Base-by-base conservation (phyloP, 2,888 invertebrate genomes). In the Bombylius major region DNA sequence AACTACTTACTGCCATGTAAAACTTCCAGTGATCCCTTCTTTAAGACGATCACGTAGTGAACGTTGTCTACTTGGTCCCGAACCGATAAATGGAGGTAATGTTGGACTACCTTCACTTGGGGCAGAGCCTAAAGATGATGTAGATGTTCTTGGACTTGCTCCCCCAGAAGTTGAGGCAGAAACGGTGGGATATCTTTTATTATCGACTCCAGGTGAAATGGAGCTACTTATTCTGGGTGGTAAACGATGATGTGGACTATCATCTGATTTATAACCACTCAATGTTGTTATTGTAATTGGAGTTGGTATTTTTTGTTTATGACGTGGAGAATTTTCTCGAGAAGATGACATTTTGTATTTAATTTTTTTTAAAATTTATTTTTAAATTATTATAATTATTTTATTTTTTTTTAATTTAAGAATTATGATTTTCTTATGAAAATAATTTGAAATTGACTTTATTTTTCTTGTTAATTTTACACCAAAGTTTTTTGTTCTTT, bases 1-100 rank as follows among this genome's bases (percentile, higher is more conserved):
- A 23, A 23, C 23, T 23, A 86, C 87, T 87, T 78, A 87, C 87
- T 87, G 87, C 87, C 87, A 87, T 67, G 82, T 81, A 71, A 87
- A 84, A 66, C 85, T 84, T 72, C 86, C 84, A 52, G 86, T 82
- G 69, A 87, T 87, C 67, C 87, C 87, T 62, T 87, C 87, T 70
- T 86, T 80, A 54, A 87, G 82, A 56, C 87, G 80, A 71, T 87
- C 87, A 72, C 86, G 85, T 65, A 87, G 78, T 54, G 87, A 87
- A 60, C 87, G 80, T 68, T 87, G 87, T 57, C 87, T 78, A 59
- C 86, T 80, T 56, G 87, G 86, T 63, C 77, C 78, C 54, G 75
- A 67, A 14, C 74, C 74, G 59, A 63, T 69, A 34, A 71, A 57
- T 13, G 73, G 70, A 62, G 72, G 72, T 58, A 73, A 59, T 52